Evolutionary conservation across 2,113 vertebrate genomes (phyloP).

Genomic region (Perca fluviatilis): DNA sequence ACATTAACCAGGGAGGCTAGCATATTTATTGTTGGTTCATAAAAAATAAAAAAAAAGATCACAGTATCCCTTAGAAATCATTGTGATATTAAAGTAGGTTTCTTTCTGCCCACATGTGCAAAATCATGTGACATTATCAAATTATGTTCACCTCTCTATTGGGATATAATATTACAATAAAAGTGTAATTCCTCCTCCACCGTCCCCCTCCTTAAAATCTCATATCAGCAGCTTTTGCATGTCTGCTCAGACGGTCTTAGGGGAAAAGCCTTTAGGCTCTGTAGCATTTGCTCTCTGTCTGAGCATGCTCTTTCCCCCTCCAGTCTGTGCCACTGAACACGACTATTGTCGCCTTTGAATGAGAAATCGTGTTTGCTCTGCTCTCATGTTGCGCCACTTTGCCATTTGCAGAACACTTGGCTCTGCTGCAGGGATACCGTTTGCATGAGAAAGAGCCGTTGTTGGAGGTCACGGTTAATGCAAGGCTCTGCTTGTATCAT

Average conservation of each 20-base stretch:
- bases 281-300: constrained; percentile 7
- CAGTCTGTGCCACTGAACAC: background rate
- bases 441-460: background rate
- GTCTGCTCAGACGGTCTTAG: background rate
- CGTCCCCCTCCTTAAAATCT: too few species aligned
- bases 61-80: background rate
- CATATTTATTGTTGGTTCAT: background rate
- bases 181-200: background rate
- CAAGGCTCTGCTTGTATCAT: background rate
- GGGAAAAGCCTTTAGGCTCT: background rate
- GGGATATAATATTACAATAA: background rate
- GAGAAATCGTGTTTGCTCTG: constrained; percentile 40
- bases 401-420: constrained; percentile 29
- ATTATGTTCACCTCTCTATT: background rate
- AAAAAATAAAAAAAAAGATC: too few species aligned
- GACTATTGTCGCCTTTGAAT: constrained; percentile 23
- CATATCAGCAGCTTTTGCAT: background rate
- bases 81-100: too few species aligned
- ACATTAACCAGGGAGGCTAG: background rate
- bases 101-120: background rate
- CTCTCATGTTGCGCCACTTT: constrained; percentile 33
- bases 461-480: background rate
- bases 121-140: background rate
- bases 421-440: constrained; percentile 12
- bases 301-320: background rate